Conservation (phyloP, 2,113 vertebrate genomes). For the Podarcis muralis region DNA sequence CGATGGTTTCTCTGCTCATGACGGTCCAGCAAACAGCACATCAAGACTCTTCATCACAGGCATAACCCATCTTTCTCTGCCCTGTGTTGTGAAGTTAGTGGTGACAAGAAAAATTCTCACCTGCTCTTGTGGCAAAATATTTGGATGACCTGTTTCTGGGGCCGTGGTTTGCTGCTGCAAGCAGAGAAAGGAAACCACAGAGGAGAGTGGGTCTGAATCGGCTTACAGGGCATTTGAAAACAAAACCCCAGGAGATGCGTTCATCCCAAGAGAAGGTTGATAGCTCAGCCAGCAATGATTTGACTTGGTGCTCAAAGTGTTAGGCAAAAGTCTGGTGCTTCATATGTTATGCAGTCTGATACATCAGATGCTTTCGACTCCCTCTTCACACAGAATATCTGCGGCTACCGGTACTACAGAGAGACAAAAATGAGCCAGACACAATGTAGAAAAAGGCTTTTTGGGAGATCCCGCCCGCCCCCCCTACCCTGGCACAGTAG, state of each 20-base stretch:
- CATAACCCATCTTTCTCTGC: not conserved
- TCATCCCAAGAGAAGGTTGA: not conserved
- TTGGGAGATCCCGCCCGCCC: not conserved
- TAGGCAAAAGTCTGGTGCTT: not conserved
- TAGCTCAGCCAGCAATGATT: not conserved
- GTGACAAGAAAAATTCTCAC: not conserved
- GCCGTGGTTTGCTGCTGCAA: not conserved
- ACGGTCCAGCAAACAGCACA: not conserved
- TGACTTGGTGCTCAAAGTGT: too few species aligned
- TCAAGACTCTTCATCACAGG: too few species aligned
- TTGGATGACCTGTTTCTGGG: not conserved
- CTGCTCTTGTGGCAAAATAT: not conserved
- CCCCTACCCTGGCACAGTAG: not conserved
- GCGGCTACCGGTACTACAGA: too few species aligned
- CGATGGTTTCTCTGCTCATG: not conserved
- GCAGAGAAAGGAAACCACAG: not conserved
- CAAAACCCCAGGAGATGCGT: not conserved
- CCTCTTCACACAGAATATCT: not conserved
- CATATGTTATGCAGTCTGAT: not conserved
- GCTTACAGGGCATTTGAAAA: not conserved
- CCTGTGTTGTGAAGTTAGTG: not conserved
- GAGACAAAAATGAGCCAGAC: not conserved
- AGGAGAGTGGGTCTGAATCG: not conserved
- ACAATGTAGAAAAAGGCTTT: not conserved
- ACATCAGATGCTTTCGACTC: not conserved